phyloP scores from a whole-genome alignment of 2,113 vertebrate species.

The Lota lota region DNA sequence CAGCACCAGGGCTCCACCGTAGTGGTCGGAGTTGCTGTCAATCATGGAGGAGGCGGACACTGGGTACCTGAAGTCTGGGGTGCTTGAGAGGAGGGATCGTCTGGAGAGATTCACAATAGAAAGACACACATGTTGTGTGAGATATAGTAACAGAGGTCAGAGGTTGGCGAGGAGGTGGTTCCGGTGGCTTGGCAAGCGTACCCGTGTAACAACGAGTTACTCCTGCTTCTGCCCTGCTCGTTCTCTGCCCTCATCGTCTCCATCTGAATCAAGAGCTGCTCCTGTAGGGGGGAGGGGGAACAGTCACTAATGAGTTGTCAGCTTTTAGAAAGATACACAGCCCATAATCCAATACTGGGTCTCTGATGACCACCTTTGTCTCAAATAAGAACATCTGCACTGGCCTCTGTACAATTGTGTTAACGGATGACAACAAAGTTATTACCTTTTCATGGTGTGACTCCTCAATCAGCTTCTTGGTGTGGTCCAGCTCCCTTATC shows the following conservation, averaged over 20 bases:
- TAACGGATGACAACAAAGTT: too few relatives aligned
- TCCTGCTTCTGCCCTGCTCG: conserved; percentile 83
- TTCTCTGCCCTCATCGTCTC: conserved; percentile 85
- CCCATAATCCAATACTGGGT: neutral
- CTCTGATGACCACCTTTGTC: too few relatives aligned
- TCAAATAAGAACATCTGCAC: too few relatives aligned
- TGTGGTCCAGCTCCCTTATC: conserved; percentile 87
- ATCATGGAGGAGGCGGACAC: conserved; percentile 78
- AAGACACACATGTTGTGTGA: neutral
- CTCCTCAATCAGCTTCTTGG: conserved; percentile 92
- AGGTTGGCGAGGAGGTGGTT: neutral
- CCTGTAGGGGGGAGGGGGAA: conserved; percentile 60
- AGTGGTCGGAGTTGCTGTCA: conserved; percentile 82
- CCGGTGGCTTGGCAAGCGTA: conserved; percentile 42
- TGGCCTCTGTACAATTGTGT: too few relatives aligned
- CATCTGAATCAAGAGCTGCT: conserved; percentile 87
- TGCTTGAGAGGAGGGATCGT: conserved; percentile 81
- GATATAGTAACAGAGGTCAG: neutral
- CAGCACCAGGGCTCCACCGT: conserved; percentile 82
- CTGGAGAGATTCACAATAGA: conserved; percentile 55
- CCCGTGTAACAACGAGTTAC: conserved; percentile 85
- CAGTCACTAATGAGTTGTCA: neutral
- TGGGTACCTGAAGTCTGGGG: conserved; percentile 90
- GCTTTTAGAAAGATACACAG: neutral
- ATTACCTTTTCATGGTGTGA: conserved; percentile 93